These are phyloP conservation scores for Phylloscopus whistleri DNA, from an alignment of 2,113 vertebrate genomes.

Conservation along the genomic window DNA sequence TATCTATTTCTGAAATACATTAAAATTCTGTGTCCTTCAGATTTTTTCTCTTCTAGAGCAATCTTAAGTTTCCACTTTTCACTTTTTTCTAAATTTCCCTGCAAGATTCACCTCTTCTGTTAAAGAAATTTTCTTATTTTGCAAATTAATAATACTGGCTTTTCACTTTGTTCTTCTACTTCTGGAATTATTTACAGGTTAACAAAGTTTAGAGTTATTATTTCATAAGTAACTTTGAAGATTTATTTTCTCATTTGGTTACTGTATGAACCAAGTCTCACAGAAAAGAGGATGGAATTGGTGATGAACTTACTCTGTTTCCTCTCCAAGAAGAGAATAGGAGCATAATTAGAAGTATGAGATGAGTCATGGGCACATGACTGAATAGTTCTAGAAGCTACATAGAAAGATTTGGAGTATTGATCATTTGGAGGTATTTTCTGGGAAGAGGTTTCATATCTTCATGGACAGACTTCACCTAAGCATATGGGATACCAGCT, in stretches of 20 bases:
- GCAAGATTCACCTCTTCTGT: neutral
- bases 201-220: neutral
- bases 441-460: neutral
- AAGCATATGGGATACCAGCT: conserved; percentile 49
- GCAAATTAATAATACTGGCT: neutral
- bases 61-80: neutral
- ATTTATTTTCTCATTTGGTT: neutral
- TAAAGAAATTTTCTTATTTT: neutral
- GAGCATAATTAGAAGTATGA: neutral
- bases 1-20: neutral
- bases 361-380: neutral
- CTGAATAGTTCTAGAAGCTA: neutral
- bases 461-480: conserved; percentile 5
- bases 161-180: neutral
- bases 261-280: neutral
- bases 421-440: neutral
- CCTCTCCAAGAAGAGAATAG: neutral
- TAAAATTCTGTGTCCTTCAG: neutral
- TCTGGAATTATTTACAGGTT: neutral
- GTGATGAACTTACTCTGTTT: neutral
- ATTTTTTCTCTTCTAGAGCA: neutral
- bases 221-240: neutral
- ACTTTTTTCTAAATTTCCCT: neutral
- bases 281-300: neutral
- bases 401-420: neutral